Percentiles rank a stretch among this genome's conserved stretches.
These are phyloP conservation scores for Lithosia quadra DNA, from an alignment of 2,888 invertebrate genomes.

Conservation along the genomic window DNA sequence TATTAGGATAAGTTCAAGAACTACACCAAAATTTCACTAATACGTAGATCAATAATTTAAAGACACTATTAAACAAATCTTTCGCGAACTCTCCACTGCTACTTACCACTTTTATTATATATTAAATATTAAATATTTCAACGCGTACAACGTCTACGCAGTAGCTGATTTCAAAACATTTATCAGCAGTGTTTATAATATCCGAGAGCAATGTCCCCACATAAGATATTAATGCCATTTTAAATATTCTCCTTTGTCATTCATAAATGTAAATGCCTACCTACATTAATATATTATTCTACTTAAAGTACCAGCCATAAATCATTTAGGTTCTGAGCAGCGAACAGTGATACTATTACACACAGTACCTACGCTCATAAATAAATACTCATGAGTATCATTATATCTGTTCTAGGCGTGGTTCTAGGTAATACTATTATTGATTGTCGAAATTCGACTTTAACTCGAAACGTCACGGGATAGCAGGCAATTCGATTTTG, in stretches of 20 bases:
- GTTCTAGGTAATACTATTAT: neutral
- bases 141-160: neutral
- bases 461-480: neutral
- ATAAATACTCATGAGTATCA: slow-evolving; percentile 17
- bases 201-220: slow-evolving; percentile 53
- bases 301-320: slow-evolving; percentile 20
- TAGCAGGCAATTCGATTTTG: neutral
- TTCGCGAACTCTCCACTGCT: neutral
- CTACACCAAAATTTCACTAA: neutral
- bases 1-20: neutral
- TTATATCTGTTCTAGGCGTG: slow-evolving; percentile 7
- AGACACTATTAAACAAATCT: neutral
- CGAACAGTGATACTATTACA: neutral
- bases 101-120: neutral
- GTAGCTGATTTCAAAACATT: slow-evolving; percentile 16
- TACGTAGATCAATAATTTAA: neutral
- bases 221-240: slow-evolving; percentile 38
- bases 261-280: slow-evolving; percentile 33
- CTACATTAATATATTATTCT: slow-evolving; percentile 23
- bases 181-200: slow-evolving; percentile 44
- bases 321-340: slow-evolving; percentile 19
- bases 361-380: slow-evolving; percentile 3
- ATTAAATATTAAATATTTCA: too few species aligned
- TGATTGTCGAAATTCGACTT: too few species aligned
- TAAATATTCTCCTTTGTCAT: slow-evolving; percentile 42